These are phyloP conservation scores for Calameuta idolon DNA, from an alignment of 2,888 invertebrate species.

Conservation along the genomic window DNA sequence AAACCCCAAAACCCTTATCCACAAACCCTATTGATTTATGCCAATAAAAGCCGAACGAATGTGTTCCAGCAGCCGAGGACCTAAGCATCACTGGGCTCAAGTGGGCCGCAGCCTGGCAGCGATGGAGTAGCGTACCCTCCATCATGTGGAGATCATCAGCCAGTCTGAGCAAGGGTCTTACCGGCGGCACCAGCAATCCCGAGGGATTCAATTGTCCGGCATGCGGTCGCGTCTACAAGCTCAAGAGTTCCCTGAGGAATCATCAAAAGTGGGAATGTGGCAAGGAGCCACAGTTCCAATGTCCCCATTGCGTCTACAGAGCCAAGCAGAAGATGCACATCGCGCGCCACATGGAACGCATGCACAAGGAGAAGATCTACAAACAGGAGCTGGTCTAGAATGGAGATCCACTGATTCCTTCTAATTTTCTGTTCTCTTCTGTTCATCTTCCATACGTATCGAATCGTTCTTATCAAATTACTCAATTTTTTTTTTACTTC, in stretches of 20 bases:
- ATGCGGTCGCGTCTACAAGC: conserved; percentile 87
- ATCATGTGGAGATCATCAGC: conserved; percentile 65
- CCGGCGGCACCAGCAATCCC: conserved; percentile 49
- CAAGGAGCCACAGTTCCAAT: conserved; percentile 67
- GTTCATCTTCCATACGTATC: too few relatives aligned
- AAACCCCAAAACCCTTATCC: conserved; percentile 23
- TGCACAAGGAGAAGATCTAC: conserved; percentile 68
- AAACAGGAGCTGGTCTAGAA: conserved; percentile 63
- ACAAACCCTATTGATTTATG: conserved; percentile 22
- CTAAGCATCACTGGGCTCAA: conserved; percentile 79
- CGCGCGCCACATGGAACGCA: conserved; percentile 68
- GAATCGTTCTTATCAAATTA: too few relatives aligned
- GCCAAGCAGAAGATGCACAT: conserved; percentile 68
- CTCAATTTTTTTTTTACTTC: too few relatives aligned
- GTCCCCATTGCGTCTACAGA: conserved; percentile 65
- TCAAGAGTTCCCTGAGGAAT: conserved; percentile 78
- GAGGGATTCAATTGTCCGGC: conserved; percentile 81
- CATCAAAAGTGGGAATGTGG: conserved; percentile 68
- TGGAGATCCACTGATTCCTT: not conserved
- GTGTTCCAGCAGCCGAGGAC: conserved; percentile 75
- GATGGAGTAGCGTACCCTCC: conserved; percentile 63
- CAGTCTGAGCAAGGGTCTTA: conserved; percentile 59
- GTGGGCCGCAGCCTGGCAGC: conserved; percentile 77
- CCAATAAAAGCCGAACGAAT: conserved; percentile 58
- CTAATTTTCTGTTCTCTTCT: too few relatives aligned